phyloP scores from a whole-genome alignment of 2,113 vertebrate species.

The Tetrax tetrax region DNA sequence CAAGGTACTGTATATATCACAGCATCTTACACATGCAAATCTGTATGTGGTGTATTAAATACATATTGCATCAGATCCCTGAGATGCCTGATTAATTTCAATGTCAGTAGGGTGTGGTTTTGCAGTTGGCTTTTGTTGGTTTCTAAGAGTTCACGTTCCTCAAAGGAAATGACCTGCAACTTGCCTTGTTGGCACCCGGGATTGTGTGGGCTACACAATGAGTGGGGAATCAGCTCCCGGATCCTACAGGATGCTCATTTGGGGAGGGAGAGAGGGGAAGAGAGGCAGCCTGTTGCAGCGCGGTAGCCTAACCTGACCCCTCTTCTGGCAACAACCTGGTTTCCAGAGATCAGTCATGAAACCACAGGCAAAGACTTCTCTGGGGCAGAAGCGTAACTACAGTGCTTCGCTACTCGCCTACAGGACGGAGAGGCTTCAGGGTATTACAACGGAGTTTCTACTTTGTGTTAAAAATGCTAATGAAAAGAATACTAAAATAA shows the following conservation, averaged over 20 bases:
- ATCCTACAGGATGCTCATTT: not conserved
- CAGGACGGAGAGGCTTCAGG: not conserved
- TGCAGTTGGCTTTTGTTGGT: not conserved
- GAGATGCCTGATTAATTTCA: not conserved
- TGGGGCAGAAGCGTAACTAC: not conserved
- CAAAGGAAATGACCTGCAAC: not conserved
- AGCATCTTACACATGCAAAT: not conserved
- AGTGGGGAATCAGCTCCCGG: not conserved
- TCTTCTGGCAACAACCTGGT: not conserved
- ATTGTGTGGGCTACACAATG: not conserved
- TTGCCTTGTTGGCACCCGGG: not conserved
- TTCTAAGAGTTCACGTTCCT: not conserved
- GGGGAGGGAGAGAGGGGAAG: not conserved
- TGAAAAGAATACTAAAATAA: not conserved
- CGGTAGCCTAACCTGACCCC: not conserved
- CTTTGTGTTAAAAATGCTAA: not conserved
- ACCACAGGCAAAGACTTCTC: not conserved
- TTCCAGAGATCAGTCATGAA: not conserved
- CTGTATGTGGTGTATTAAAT: not conserved
- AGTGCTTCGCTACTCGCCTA: not conserved
- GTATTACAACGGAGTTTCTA: not conserved
- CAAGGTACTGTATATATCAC: not conserved
- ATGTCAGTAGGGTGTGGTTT: not conserved
- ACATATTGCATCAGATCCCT: not conserved
- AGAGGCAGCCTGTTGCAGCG: not conserved